Evolutionary conservation across 2,113 vertebrate species (phyloP).

Genomic region (Plectropomus leopardus): DNA sequence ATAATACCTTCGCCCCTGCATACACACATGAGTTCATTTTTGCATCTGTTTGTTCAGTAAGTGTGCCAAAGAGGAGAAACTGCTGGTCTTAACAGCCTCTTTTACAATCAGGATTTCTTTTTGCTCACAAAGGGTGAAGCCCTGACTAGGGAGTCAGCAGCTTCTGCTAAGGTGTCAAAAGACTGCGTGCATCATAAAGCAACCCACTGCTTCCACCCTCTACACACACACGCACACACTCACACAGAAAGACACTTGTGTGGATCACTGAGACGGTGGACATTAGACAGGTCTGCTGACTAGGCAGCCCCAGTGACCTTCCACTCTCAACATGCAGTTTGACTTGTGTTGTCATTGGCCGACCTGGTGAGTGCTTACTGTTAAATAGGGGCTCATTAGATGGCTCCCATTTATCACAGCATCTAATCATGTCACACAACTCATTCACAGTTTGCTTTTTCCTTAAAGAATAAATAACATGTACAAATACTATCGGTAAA

Average conservation of each 20-base stretch:
- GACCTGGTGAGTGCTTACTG: conserved; percentile 42
- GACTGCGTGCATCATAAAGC: conserved; percentile 42
- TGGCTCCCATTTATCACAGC: conserved; percentile 53
- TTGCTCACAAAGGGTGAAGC: conserved; percentile 27
- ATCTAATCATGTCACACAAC: conserved; percentile 55
- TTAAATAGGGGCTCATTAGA: conserved; percentile 58
- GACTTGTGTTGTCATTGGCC: conserved; percentile 65
- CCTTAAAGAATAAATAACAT: not conserved
- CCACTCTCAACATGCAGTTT: conserved; percentile 38
- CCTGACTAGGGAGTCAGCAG: conserved; percentile 37
- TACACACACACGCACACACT: conserved; percentile 17
- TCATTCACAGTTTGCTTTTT: not conserved
- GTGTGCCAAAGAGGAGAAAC: conserved; percentile 21
- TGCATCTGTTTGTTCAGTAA: not conserved
- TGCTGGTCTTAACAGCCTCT: conserved; percentile 17
- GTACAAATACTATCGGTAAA: conserved; percentile 37
- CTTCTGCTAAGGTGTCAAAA: conserved; percentile 56
- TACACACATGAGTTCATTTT: not conserved
- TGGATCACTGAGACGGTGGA: conserved; percentile 36
- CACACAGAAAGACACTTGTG: conserved; percentile 11
- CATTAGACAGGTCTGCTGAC: conserved; percentile 71
- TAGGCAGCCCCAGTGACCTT: conserved; percentile 58
- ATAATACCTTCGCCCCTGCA: not conserved
- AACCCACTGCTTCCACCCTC: conserved; percentile 16
- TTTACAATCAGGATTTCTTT: conserved; percentile 43